Conservation (phyloP, 2,113 vertebrate species). For the Pteropus alecto region DNA sequence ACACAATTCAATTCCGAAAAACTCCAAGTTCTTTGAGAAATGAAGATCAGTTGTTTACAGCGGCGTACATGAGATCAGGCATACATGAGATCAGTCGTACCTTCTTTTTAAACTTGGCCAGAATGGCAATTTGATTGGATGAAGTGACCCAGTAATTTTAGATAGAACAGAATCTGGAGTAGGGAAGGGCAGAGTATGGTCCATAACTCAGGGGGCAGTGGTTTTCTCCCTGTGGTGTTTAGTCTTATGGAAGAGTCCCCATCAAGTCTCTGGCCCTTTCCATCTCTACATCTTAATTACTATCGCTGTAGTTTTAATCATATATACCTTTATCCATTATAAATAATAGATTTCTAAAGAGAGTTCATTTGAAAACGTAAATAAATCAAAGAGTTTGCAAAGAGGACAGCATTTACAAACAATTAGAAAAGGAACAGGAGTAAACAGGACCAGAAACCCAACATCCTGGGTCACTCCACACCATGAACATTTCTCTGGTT, state of each 20-base stretch:
- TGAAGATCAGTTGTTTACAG: neutral
- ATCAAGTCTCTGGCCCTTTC: neutral
- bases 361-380: neutral
- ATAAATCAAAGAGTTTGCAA: neutral
- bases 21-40: neutral
- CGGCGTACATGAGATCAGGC: neutral
- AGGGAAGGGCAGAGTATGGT: neutral
- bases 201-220: neutral
- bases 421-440: neutral
- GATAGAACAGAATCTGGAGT: neutral
- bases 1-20: neutral
- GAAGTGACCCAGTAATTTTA: neutral
- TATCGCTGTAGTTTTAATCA: neutral
- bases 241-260: neutral
- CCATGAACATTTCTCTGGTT: neutral
- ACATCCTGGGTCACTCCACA: neutral
- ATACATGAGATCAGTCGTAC: neutral
- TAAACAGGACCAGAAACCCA: neutral
- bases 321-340: neutral
- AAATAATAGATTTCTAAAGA: neutral
- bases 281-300: neutral
- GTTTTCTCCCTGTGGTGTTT: neutral
- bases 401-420: neutral
- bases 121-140: slow-evolving; percentile 21
- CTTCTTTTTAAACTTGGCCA: neutral